These are phyloP conservation scores for Dendrolimus pini DNA, from an alignment of 2,888 invertebrate species.

Conservation along the genomic window DNA sequence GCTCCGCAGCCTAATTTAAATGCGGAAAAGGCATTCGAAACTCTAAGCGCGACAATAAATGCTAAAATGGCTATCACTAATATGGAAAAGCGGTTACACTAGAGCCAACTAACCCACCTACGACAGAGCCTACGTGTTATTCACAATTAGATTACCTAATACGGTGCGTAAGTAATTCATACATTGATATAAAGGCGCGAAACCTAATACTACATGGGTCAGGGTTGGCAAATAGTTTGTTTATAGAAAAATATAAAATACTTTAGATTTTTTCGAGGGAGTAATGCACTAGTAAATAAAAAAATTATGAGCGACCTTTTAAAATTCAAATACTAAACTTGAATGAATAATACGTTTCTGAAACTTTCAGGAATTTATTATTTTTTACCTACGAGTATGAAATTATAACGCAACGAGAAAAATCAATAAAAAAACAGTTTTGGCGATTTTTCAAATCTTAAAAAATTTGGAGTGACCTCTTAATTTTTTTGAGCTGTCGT, in stretches of 20 bases:
- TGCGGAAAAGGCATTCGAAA: background rate
- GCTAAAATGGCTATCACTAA: background rate
- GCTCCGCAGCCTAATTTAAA: background rate
- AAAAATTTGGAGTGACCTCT: too few relatives aligned
- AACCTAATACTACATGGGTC: constrained; percentile 23
- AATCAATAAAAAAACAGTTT: too few relatives aligned
- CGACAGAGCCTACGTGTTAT: constrained; percentile 1
- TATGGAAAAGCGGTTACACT: background rate
- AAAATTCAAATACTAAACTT: too few relatives aligned
- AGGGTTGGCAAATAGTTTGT: background rate
- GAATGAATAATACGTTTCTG: too few relatives aligned
- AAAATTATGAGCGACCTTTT: too few relatives aligned
- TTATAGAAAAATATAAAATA: constrained; percentile 4
- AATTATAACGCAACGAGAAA: too few relatives aligned
- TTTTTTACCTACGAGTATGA: too few relatives aligned
- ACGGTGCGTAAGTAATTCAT: constrained; percentile 22
- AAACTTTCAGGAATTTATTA: too few relatives aligned
- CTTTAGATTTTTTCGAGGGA: too few relatives aligned
- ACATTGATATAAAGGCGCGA: constrained; percentile 36
- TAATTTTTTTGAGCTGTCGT: too few relatives aligned
- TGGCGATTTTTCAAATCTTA: too few relatives aligned
- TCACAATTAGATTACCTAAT: constrained; percentile 20
- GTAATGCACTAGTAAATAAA: too few relatives aligned
- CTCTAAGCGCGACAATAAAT: background rate
- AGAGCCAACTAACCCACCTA: constrained; percentile 1